Conservation (phyloP, 1,140 invertebrate genomes). For the Bombus picipes region DNA sequence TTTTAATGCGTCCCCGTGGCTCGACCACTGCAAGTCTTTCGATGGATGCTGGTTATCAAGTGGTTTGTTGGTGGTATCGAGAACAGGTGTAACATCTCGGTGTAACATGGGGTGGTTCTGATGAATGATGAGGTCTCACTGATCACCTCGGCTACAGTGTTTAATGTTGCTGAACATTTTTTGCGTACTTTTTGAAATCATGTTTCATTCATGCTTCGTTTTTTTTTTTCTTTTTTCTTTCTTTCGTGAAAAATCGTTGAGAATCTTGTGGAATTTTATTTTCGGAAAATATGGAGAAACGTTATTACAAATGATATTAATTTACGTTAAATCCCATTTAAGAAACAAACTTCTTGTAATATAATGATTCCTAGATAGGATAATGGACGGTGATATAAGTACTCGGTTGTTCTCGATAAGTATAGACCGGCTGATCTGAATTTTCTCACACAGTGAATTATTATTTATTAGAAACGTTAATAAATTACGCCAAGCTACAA, state of each 20-base stretch:
- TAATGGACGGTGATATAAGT: no score
- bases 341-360: no score
- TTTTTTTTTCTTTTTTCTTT: no score
- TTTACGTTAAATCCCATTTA: no score
- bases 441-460: no score
- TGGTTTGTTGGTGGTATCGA: slow-evolving; percentile 1
- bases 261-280: neutral
- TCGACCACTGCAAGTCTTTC: neutral
- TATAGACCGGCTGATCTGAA: no score
- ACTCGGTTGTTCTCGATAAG: no score
- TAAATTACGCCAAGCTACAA: no score
- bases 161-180: neutral
- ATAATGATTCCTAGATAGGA: no score
- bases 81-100: slow-evolving; percentile 8
- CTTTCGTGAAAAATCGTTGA: neutral
- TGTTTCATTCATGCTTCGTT: neutral
- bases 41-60: neutral
- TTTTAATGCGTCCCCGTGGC: neutral
- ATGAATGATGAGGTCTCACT: neutral
- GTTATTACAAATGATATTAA: neutral
- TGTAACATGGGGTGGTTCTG: neutral
- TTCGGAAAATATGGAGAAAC: neutral
- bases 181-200: neutral
- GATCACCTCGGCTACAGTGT: neutral
- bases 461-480: no score